Percentiles rank a stretch among this genome's conserved stretches.
Evolutionary conservation across 2,113 vertebrate species (phyloP).

Genomic region (Mastomys natalensis): DNA sequence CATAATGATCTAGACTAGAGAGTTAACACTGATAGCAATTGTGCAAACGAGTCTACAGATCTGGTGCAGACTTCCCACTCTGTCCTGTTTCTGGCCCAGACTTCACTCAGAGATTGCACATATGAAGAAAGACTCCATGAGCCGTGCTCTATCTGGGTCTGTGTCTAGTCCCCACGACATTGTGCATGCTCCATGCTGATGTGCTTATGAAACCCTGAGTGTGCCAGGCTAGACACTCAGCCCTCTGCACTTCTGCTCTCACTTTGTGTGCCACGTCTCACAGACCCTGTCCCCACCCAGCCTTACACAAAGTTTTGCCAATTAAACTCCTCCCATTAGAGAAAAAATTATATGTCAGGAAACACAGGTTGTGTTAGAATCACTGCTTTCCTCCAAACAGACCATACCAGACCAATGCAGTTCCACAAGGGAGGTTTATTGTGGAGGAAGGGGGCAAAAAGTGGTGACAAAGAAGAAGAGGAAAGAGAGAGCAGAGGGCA

Average conservation of each 20-base stretch:
- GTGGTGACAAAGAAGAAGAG: too few species aligned
- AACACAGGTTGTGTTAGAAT: neutral
- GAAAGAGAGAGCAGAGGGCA: too few species aligned
- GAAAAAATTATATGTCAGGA: neutral
- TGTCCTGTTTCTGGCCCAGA: neutral
- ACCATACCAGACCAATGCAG: too few species aligned
- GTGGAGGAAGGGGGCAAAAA: too few species aligned
- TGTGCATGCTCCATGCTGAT: neutral
- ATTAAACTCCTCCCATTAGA: neutral
- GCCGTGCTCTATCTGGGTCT: neutral
- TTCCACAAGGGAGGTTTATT: too few species aligned
- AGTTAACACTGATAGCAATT: neutral
- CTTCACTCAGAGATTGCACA: neutral
- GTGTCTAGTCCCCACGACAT: neutral
- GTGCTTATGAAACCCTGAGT: neutral
- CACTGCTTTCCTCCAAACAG: too few species aligned
- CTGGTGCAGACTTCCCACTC: neutral
- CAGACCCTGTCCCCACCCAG: constrained; percentile 2
- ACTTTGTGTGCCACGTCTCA: neutral
- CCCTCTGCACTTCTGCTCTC: neutral
- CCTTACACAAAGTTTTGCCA: neutral
- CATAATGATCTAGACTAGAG: neutral
- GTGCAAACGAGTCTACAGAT: neutral
- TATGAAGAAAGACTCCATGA: neutral
- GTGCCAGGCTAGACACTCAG: neutral